Percentiles rank a stretch among this genome's conserved stretches.
Evolutionary conservation across 2,888 invertebrate species (phyloP).

Genomic region (Eumacrocentrus americanus): DNA sequence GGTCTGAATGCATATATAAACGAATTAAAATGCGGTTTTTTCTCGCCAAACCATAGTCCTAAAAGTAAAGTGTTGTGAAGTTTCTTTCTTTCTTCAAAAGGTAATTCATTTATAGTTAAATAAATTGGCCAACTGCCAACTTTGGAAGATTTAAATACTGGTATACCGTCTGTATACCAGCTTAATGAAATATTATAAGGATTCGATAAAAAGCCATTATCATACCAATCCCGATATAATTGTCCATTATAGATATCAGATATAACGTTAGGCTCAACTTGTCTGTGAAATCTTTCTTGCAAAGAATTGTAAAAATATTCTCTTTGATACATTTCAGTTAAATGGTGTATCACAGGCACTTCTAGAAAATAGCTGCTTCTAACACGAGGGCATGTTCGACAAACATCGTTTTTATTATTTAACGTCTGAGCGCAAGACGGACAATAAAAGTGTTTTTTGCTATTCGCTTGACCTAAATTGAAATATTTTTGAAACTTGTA

Average conservation of each 20-base stretch:
- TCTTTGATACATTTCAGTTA: constrained; percentile 28
- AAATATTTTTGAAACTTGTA: constrained; percentile 35
- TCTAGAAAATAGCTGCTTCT: constrained; percentile 29
- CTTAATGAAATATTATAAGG: constrained; percentile 35
- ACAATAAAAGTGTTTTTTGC: constrained; percentile 32
- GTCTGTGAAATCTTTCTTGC: constrained; percentile 24
- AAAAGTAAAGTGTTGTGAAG: constrained; percentile 28
- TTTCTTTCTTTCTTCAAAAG: constrained; percentile 26
- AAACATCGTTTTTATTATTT: constrained; percentile 13
- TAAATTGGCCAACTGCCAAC: constrained; percentile 32
- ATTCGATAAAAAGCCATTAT: constrained; percentile 29
- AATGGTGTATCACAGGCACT: constrained; percentile 27
- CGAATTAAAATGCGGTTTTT: constrained; percentile 30
- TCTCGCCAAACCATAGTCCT: constrained; percentile 29
- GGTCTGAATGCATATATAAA: constrained; percentile 24
- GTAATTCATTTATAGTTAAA: constrained; percentile 33
- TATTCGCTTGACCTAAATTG: constrained; percentile 17
- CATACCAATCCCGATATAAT: constrained; percentile 24
- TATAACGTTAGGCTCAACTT: constrained; percentile 15
- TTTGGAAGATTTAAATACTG: constrained; percentile 32
- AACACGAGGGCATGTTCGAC: constrained; percentile 16
- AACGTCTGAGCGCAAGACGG: constrained; percentile 22
- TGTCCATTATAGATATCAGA: constrained; percentile 33
- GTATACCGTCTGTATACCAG: constrained; percentile 39
- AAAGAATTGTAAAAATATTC: constrained; percentile 23